These are phyloP conservation scores for Zaprionus tsacasi DNA, from an alignment of 1,140 invertebrate genomes.

Conservation along the genomic window DNA sequence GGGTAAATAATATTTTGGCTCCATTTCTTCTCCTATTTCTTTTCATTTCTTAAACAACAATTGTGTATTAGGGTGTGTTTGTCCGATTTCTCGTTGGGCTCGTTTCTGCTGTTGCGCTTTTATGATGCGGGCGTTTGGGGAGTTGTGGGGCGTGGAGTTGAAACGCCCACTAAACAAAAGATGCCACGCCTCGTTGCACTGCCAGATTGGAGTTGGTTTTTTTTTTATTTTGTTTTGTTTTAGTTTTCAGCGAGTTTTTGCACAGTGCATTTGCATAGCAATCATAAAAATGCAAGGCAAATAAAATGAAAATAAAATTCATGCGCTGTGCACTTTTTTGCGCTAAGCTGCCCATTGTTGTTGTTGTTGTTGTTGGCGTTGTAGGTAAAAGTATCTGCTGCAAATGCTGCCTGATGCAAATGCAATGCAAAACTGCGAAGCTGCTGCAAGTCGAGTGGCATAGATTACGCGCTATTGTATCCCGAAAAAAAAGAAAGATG, in stretches of 20 bases:
- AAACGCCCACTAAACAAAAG: constrained; percentile 45
- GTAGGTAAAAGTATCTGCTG: constrained; percentile 48
- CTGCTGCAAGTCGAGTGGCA: constrained; percentile 51
- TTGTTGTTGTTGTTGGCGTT: not conserved
- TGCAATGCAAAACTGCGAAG: constrained; percentile 32
- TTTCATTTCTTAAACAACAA: constrained; percentile 21
- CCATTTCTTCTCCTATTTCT: constrained; percentile 4
- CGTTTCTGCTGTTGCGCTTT: constrained; percentile 21
- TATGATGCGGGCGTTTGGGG: constrained; percentile 32
- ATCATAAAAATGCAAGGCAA: constrained; percentile 58
- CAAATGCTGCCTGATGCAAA: constrained; percentile 24
- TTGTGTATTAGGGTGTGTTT: constrained; percentile 15
- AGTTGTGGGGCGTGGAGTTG: not conserved
- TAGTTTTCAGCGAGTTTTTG: constrained; percentile 15
- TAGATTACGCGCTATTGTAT: constrained; percentile 58
- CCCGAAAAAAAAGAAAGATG: constrained; percentile 47
- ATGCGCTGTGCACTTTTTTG: constrained; percentile 47
- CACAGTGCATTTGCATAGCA: constrained; percentile 54
- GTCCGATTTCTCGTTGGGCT: not conserved
- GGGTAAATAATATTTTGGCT: constrained; percentile 16
- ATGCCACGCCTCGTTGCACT: constrained; percentile 57
- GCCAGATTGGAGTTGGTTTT: constrained; percentile 31
- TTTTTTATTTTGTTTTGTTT: constrained; percentile 2
- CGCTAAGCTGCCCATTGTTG: constrained; percentile 37
- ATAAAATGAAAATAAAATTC: constrained; percentile 58